Conservation (phyloP, 1,140 invertebrate species). For the Drosophila nebulosa region DNA sequence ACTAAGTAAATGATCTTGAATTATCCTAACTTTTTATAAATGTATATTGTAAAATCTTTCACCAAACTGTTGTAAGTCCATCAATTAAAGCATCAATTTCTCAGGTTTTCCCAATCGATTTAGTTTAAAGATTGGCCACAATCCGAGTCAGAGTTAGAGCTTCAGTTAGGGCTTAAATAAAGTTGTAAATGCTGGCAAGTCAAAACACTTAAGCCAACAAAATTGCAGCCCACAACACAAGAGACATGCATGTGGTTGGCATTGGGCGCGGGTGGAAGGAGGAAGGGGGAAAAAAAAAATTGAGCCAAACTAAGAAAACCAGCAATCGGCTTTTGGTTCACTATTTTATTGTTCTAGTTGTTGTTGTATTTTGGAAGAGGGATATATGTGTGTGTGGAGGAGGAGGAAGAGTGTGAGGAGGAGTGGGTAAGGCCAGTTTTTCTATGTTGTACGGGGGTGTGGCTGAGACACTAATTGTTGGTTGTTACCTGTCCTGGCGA, state of each 20-base stretch:
- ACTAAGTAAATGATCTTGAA: no score
- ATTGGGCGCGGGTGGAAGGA: not conserved
- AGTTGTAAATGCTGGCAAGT: conserved; percentile 45
- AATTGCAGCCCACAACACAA: conserved; percentile 31
- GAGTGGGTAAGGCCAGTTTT: not conserved
- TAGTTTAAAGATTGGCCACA: not conserved
- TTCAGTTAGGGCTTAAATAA: conserved; percentile 37
- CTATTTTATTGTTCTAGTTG: conserved; percentile 1
- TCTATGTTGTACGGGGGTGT: conserved; percentile 28
- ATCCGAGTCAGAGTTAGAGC: not conserved
- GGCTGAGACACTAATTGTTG: conserved; percentile 43
- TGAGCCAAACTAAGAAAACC: conserved; percentile 30
- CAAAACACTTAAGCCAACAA: conserved; percentile 35
- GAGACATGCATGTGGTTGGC: not conserved
- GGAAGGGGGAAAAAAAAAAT: conserved; percentile 4
- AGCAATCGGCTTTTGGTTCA: conserved; percentile 2
- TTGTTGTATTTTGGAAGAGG: not conserved
- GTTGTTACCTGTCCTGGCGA: conserved; percentile 21
- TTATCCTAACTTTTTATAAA: no score
- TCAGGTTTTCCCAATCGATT: not conserved
- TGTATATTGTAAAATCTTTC: no score
- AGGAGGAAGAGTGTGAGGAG: not conserved
- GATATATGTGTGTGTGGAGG: not conserved
- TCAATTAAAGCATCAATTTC: not conserved
- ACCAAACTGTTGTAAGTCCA: not conserved